Conservation (phyloP, 2,113 vertebrate genomes). For the Talpa occidentalis region DNA sequence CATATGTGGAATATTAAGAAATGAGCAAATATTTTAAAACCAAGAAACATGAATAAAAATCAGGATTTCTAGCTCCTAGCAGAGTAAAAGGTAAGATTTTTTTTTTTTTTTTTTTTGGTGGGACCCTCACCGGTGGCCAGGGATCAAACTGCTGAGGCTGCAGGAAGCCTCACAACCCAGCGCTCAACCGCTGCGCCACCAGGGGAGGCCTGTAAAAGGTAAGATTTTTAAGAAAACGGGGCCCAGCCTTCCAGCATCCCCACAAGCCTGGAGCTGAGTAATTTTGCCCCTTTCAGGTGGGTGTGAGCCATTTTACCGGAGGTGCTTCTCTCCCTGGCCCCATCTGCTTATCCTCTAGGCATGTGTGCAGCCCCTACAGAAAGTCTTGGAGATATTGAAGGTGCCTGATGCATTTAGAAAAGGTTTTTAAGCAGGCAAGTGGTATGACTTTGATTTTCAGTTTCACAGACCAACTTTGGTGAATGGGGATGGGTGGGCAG, state of each 20-base stretch:
- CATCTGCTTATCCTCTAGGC: neutral
- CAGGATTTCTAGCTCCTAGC: neutral
- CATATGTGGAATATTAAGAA: neutral
- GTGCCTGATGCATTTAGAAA: neutral
- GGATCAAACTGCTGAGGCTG: too few species aligned
- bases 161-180: too few species aligned
- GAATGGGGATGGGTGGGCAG: neutral
- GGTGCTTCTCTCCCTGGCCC: too few species aligned
- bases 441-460: neutral
- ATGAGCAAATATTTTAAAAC: neutral
- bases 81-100: neutral
- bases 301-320: fast-evolving
- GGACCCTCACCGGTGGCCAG: too few species aligned
- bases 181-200: too few species aligned
- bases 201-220: too few species aligned
- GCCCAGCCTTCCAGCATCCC: neutral
- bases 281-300: neutral
- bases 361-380: neutral
- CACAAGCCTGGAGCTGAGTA: neutral
- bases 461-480: neutral
- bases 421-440: neutral
- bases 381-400: neutral
- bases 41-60: neutral
- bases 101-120: too few species aligned
- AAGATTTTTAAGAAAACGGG: neutral